These are phyloP conservation scores for Papilio glaucus DNA, from an alignment of 1,140 invertebrate genomes.

Conservation along the genomic window DNA sequence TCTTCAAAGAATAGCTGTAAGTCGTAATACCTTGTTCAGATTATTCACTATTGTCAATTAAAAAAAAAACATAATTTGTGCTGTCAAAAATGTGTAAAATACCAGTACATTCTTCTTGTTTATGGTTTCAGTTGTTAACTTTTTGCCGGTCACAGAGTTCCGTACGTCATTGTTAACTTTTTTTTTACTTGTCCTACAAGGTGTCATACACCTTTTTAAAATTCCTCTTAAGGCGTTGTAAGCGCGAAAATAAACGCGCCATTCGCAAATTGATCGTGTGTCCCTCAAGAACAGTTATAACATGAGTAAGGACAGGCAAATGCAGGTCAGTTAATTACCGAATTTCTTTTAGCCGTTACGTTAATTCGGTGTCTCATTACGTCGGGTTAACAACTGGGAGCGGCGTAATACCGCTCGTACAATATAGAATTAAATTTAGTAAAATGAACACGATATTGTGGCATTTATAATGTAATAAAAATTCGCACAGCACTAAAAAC, in stretches of 20 bases:
- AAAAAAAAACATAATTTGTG: not conserved
- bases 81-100: not conserved
- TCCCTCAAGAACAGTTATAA: slow-evolving; percentile 1
- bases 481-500: too few species aligned
- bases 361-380: slow-evolving; percentile 16
- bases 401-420: not conserved
- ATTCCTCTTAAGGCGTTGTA: not conserved
- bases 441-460: too few species aligned
- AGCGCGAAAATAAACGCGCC: not conserved
- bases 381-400: slow-evolving; percentile 8
- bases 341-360: slow-evolving; percentile 29
- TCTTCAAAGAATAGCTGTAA: too few species aligned
- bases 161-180: slow-evolving; percentile 3
- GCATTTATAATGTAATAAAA: too few species aligned
- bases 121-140: not conserved
- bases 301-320: slow-evolving; percentile 4
- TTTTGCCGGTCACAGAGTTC: not conserved
- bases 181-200: not conserved
- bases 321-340: slow-evolving; percentile 10
- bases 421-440: too few species aligned
- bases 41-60: not conserved
- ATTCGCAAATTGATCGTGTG: not conserved
- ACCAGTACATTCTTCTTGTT: not conserved
- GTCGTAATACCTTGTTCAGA: too few species aligned
- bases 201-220: not conserved